Conservation (phyloP, 2,888 invertebrate genomes). For the Herminia tarsipennalis region DNA sequence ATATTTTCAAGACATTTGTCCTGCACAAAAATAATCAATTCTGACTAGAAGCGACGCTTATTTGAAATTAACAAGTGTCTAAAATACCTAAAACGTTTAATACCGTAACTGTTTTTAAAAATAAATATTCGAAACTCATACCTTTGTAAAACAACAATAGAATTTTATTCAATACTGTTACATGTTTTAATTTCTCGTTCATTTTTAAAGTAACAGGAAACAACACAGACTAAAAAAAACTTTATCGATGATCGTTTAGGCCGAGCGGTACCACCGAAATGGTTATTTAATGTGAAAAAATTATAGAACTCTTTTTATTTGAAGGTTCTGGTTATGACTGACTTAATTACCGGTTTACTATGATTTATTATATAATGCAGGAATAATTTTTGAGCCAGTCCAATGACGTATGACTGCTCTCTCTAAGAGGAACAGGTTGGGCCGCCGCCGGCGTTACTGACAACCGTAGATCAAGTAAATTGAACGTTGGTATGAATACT, state of each 20-base stretch:
- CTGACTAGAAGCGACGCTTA: too few species aligned
- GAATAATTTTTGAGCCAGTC: conserved; percentile 78
- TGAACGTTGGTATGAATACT: background rate
- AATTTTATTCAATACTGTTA: conserved; percentile 45
- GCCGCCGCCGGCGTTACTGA: conserved; percentile 75
- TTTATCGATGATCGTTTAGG: conserved; percentile 75
- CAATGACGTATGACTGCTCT: conserved; percentile 81
- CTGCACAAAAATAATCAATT: too few species aligned
- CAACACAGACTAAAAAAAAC: conserved; percentile 41
- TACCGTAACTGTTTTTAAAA: too few species aligned
- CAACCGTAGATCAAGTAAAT: conserved; percentile 34
- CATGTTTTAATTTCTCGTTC: conserved; percentile 41
- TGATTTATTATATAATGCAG: conserved; percentile 83
- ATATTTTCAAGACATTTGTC: too few species aligned
- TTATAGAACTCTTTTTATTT: conserved; percentile 78
- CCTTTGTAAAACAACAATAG: conserved; percentile 6
- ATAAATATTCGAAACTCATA: too few species aligned
- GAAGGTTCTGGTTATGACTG: conserved; percentile 80
- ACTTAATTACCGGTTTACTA: conserved; percentile 84
- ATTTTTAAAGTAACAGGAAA: conserved; percentile 49
- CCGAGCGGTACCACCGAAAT: conserved; percentile 60
- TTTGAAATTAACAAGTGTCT: too few species aligned
- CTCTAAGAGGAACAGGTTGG: conserved; percentile 71
- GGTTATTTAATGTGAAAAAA: conserved; percentile 84
- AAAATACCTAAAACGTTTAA: too few species aligned